phyloP scores from a whole-genome alignment of 2,797 vertebrate species.

The Graptemys geographica region DNA sequence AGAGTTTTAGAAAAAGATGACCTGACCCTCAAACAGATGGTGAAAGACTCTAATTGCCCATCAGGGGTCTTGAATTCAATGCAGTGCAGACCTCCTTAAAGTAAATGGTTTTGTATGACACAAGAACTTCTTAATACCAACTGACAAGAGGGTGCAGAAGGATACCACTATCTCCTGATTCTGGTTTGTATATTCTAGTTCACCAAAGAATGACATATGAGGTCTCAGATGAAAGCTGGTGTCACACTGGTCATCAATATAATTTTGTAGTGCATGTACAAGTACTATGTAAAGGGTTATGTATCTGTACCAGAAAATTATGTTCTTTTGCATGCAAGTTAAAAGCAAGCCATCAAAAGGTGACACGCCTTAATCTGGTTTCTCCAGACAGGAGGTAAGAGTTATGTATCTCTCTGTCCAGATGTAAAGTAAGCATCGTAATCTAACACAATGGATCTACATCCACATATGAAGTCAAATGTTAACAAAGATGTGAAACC shows the following conservation, averaged over 20 bases:
- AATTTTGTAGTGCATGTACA: neutral
- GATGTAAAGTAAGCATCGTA: neutral
- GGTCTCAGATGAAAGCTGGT: neutral
- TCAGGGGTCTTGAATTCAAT: neutral
- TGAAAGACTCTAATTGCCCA: neutral
- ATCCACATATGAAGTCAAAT: neutral
- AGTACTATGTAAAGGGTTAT: neutral
- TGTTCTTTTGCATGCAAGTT: neutral
- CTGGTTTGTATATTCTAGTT: neutral
- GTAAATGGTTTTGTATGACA: neutral
- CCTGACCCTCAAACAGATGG: neutral
- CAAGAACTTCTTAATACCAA: neutral
- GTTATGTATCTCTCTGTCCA: neutral
- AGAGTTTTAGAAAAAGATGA: neutral
- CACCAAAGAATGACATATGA: neutral
- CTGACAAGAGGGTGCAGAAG: neutral
- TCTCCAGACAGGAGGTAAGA: neutral
- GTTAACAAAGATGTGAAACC: neutral
- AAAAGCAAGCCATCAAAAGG: neutral
- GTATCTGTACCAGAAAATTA: neutral
- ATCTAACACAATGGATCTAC: neutral
- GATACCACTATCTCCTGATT: neutral
- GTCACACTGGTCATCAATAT: neutral
- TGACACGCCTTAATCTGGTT: neutral
- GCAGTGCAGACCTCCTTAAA: neutral